phyloP scores from a whole-genome alignment of 2,797 vertebrate species.

The Parauchenoglanis ngamensis region DNA sequence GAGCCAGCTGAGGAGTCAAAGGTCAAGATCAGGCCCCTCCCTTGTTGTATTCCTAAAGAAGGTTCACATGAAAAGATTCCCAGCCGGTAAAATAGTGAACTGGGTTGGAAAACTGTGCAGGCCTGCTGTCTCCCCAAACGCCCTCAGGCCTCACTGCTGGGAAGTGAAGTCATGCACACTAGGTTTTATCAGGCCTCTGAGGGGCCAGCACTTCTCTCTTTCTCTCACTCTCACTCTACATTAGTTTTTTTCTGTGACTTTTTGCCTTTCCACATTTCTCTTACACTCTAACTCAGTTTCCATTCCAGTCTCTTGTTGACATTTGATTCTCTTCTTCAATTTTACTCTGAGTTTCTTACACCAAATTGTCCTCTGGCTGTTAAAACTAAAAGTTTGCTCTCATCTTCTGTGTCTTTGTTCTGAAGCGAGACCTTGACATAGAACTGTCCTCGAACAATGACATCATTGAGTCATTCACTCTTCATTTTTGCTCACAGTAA shows the following conservation, averaged over 20 bases:
- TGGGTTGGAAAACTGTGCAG: constrained; percentile 41
- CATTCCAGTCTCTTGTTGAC: background rate
- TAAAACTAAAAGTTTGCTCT: background rate
- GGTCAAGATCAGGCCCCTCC: constrained; percentile 47
- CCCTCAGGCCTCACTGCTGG: constrained; percentile 45
- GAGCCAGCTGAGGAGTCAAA: constrained; percentile 47
- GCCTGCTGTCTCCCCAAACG: constrained; percentile 51
- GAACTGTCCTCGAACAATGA: constrained; percentile 26
- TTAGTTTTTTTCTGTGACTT: constrained; percentile 26
- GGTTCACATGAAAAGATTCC: constrained; percentile 64
- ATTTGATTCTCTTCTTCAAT: background rate
- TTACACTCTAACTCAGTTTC: background rate
- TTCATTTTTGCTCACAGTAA: constrained; percentile 23
- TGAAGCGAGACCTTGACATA: background rate
- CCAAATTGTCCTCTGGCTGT: constrained; percentile 7
- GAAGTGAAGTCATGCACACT: constrained; percentile 57
- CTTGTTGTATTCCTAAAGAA: constrained; percentile 52
- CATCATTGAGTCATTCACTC: background rate
- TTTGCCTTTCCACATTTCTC: constrained; percentile 42
- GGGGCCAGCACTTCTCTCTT: constrained; percentile 31
- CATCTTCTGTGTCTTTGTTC: constrained; percentile 35
- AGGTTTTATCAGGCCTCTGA: constrained; percentile 55
- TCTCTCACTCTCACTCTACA: constrained; percentile 37
- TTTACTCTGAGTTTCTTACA: background rate
- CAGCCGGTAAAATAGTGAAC: constrained; percentile 63